phyloP scores from a whole-genome alignment of 2,113 vertebrate species.

The Cathartes aura region DNA sequence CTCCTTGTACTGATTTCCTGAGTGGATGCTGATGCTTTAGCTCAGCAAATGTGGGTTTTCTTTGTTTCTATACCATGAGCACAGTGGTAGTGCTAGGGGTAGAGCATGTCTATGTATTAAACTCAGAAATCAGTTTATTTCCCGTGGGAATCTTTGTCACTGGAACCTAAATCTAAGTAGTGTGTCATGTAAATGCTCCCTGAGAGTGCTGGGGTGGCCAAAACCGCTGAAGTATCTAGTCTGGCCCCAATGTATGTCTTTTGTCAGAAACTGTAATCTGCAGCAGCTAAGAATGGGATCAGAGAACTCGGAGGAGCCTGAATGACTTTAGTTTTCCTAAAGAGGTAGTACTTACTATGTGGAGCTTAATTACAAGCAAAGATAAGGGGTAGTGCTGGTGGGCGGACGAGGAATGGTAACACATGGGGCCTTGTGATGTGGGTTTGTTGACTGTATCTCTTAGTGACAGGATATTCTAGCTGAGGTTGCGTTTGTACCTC shows the following conservation, averaged over 20 bases:
- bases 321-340: not conserved
- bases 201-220: not conserved
- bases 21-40: rapidly evolving
- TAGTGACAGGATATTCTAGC: conserved; percentile 3
- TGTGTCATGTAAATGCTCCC: rapidly evolving
- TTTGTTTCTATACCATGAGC: rapidly evolving
- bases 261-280: not conserved
- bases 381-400: not conserved
- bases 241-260: not conserved
- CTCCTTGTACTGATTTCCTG: rapidly evolving
- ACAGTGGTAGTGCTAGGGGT: no score
- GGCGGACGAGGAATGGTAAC: not conserved
- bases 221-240: not conserved
- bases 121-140: not conserved
- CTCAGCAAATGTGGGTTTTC: not conserved
- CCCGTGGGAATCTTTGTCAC: not conserved
- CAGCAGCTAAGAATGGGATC: rapidly evolving
- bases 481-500: not conserved
- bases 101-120: rapidly evolving
- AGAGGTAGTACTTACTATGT: rapidly evolving
- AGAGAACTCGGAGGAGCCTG: rapidly evolving
- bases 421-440: not conserved
- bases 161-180: rapidly evolving
- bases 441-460: conserved; percentile 45
- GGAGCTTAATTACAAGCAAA: not conserved